A percentile compares a stretch with the other conserved stretches of the same genome.
phyloP scores from a whole-genome alignment of 2,113 vertebrate genomes.

The Dunckerocampus dactyliophorus region DNA sequence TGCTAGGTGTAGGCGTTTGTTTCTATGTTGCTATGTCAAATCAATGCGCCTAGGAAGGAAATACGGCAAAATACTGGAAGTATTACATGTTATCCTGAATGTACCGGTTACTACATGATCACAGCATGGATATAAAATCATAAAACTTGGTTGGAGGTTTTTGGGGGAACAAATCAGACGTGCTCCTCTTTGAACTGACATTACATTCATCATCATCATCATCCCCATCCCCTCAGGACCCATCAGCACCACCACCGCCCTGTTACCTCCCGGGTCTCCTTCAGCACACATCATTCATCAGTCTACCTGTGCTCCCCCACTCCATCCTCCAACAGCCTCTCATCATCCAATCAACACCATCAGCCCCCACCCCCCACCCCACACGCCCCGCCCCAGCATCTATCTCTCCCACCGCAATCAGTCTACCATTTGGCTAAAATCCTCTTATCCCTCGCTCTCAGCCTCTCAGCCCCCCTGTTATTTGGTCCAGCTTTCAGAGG shows the following conservation, averaged over 20 bases:
- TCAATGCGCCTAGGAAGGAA: too few species aligned
- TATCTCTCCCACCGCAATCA: slow-evolving; percentile 51
- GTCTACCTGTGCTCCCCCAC: slow-evolving; percentile 56
- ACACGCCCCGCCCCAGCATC: slow-evolving; percentile 26
- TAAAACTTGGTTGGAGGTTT: too few species aligned
- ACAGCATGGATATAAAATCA: too few species aligned
- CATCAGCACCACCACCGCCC: slow-evolving; percentile 44
- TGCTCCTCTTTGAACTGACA: too few species aligned
- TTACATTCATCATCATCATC: slow-evolving; percentile 19
- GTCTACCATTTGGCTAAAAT: slow-evolving; percentile 51
- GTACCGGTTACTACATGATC: too few species aligned
- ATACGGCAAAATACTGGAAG: too few species aligned
- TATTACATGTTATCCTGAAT: too few species aligned
- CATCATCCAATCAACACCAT: slow-evolving; percentile 58
- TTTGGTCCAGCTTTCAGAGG: slow-evolving; percentile 35
- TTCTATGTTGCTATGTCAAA: too few species aligned
- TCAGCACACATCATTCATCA: slow-evolving; percentile 54
- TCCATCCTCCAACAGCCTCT: slow-evolving; percentile 55
- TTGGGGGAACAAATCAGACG: too few species aligned
- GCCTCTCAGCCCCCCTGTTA: slow-evolving; percentile 47
- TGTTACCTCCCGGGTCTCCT: slow-evolving; percentile 45
- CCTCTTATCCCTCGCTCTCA: slow-evolving; percentile 41
- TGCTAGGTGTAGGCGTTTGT: too few species aligned
- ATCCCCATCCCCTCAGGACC: slow-evolving; percentile 47
- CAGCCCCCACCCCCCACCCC: slow-evolving; percentile 25